These are phyloP conservation scores for Dasypus novemcinctus DNA, from an alignment of 2,113 vertebrate genomes.

Conservation along the genomic window DNA sequence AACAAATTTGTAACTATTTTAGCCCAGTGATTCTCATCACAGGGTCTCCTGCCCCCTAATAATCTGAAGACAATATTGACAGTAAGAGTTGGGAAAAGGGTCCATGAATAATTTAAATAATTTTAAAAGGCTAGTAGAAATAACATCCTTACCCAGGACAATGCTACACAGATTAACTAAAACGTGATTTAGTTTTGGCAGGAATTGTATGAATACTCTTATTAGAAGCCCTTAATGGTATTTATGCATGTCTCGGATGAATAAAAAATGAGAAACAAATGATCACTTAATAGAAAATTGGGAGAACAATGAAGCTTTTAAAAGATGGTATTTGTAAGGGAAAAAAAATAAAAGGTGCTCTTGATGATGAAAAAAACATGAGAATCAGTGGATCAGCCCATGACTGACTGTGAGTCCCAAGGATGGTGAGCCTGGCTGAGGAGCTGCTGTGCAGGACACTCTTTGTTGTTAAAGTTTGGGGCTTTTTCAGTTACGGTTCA, in stretches of 20 bases:
- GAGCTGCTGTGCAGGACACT: neutral
- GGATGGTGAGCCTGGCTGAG: neutral
- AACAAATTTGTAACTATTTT: neutral
- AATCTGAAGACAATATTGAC: neutral
- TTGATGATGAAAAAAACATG: neutral
- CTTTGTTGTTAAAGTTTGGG: neutral
- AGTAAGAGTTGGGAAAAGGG: neutral
- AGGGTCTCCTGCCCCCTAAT: neutral
- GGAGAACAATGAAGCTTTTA: neutral
- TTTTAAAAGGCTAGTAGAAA: neutral
- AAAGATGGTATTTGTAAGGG: neutral
- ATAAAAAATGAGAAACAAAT: neutral
- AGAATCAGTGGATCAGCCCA: neutral
- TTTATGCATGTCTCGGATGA: neutral
- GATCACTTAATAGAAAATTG: neutral
- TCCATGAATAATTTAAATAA: conserved; percentile 1
- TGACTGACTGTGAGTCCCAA: neutral
- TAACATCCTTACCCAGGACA: neutral
- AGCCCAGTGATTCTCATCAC: neutral
- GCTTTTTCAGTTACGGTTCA: neutral
- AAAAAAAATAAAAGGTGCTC: neutral
- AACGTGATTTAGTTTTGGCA: neutral
- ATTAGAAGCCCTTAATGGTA: neutral
- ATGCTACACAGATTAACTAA: neutral
- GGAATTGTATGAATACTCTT: neutral